Evolutionary conservation across 2,113 vertebrate genomes (phyloP).

Genomic region (Crotalus tigris): DNA sequence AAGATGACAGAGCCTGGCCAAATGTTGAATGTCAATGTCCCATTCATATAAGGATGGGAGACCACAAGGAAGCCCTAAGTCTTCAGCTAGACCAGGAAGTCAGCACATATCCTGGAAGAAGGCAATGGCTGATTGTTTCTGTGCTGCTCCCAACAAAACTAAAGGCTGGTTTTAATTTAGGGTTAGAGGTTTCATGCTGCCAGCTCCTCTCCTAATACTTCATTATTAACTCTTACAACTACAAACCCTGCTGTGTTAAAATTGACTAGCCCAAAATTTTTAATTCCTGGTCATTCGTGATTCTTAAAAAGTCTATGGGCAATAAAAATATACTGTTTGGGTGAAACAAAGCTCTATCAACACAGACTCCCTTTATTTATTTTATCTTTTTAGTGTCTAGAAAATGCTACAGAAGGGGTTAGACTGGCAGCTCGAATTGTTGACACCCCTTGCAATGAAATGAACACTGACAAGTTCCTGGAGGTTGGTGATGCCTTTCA

Average conservation of each 20-base stretch:
- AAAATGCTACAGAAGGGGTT: conserved; percentile 84
- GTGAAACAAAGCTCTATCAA: too few relatives aligned
- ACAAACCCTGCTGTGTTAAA: not conserved
- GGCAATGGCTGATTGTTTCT: not conserved
- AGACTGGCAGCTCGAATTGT: conserved; percentile 93
- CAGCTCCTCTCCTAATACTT: not conserved
- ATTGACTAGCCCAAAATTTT: not conserved
- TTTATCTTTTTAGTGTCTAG: conserved; percentile 77
- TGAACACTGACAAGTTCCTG: conserved; percentile 92
- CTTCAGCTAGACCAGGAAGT: not conserved
- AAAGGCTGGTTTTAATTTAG: not conserved
- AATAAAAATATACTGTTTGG: not conserved
- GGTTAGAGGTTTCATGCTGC: not conserved
- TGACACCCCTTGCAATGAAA: conserved; percentile 94
- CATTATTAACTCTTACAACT: not conserved
- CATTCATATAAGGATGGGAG: not conserved
- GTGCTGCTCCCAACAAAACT: not conserved
- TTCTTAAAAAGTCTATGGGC: not conserved
- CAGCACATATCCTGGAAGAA: not conserved
- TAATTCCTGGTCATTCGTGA: not conserved
- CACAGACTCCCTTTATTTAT: not conserved
- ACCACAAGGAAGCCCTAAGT: not conserved
- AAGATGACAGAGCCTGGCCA: not conserved
- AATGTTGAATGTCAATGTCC: not conserved
- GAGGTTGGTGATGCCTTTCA: conserved; percentile 70